Base-by-base conservation (phyloP, 1,140 invertebrate species). In the Mactra quadrangularis region DNA sequence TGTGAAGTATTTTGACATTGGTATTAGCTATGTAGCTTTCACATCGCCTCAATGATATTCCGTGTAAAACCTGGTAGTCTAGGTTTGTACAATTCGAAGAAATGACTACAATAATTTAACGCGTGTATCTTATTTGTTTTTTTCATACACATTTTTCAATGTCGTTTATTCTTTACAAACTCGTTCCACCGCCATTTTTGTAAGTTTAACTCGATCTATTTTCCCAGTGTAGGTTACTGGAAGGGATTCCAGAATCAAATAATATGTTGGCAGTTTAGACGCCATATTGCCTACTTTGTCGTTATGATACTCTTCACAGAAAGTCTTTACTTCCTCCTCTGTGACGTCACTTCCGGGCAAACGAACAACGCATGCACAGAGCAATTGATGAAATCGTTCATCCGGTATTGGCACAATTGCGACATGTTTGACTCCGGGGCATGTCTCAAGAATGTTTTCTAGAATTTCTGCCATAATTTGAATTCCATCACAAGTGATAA, bases 351-450 rank as follows among this genome's bases (percentile, higher is more conserved):
- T 33, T 0, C 47, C 59, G 13, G 38, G 9, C 31, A 50, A n/a
- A 1, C 3, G 11, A 13, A 75, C 41, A 29, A 75, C 53, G 35
- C 71, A 75, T 75, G 71, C 71, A 19, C 71, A 75, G 1, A 75
- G 4, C 31, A 59, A 52, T 25, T 75, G 71, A 19, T 75, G 62
- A 25, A 62, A 22, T 31, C 57, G 45, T 22, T 50, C n/a, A n/a
- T 79, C 53, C n/a, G 83, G 70, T 13, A 84, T 57, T 15, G 75
- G 75, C 33, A 79, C 75, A 25, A 82, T 57, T 13, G 71, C 53
- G 9, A 72, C 79, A 17, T 53, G 53, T 17, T 81, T 11, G 11
- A 85, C 60, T 19, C 53, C 64, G 3, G 57, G 29, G 3, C 53
- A 64, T 2, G 33, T 29, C 3, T 33, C 29, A 13, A 85, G 50